A percentile compares a stretch with the other conserved stretches of the same genome.
Evolutionary conservation across 1,140 invertebrate genomes (phyloP).

Genomic region (Drosophila guanche): DNA sequence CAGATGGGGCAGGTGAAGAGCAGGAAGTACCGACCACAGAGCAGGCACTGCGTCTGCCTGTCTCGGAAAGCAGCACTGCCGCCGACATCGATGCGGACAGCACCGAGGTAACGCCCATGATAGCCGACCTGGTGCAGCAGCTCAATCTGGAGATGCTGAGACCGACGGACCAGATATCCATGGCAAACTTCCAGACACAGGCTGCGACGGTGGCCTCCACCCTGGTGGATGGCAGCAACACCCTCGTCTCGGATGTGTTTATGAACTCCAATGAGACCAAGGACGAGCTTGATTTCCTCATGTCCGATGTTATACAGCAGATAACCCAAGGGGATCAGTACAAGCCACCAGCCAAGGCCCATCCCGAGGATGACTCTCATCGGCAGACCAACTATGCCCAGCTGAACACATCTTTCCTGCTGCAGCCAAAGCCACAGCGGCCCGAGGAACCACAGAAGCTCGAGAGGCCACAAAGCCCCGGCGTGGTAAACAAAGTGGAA

Average conservation of each 20-base stretch:
- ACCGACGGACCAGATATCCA: constrained; percentile 76
- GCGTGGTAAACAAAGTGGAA: background rate
- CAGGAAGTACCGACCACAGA: constrained; percentile 37
- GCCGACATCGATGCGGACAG: constrained; percentile 40
- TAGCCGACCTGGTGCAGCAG: constrained; percentile 75
- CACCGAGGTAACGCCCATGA: constrained; percentile 63
- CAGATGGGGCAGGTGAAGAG: background rate
- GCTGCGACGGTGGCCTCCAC: constrained; percentile 83
- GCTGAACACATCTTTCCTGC: constrained; percentile 68
- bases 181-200: constrained; percentile 82
- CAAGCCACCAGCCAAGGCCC: constrained; percentile 4
- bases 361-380: constrained; percentile 37
- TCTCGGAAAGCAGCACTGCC: constrained; percentile 46
- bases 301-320: constrained; percentile 78
- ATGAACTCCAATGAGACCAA: constrained; percentile 77
- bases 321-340: constrained; percentile 53
- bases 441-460: constrained; percentile 8
- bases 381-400: constrained; percentile 73
- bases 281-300: constrained; percentile 74
- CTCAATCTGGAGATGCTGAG: constrained; percentile 72
- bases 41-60: constrained; percentile 38
- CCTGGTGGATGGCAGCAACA: constrained; percentile 73
- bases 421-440: constrained; percentile 33
- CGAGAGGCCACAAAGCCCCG: constrained; percentile 1
- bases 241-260: constrained; percentile 43